Evolutionary conservation across 2,888 invertebrate species (phyloP), one percentile per base, ranked within the genome.

Genomic region (Rosalia funebris): DNA sequence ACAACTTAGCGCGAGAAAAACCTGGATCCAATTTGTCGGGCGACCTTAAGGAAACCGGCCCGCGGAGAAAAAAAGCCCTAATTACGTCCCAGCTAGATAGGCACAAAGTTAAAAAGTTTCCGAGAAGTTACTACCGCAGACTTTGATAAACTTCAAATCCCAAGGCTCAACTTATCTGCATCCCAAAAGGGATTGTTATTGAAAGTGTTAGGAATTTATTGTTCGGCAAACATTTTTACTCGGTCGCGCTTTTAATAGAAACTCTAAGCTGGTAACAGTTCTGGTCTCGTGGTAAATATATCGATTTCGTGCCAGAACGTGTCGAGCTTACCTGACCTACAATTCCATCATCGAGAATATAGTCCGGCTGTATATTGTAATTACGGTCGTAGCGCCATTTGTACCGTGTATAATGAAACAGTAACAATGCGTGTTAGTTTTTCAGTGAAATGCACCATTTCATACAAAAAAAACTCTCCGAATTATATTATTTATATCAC

Each of bases 261-360:
- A 32, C n/a, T 12, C 10, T 12, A 12, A 36, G 36, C 47, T 36
- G 9, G 34, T 34, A 34, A 47, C 47, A 34, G 25, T 47, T 16
- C 17, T 44, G 19, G 20, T 46, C 32, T 12, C 11, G 47, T 36
- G 47, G 36, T 34, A 36, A 48, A 36, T 48, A 34, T 48, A 48
- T 48, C 15, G 47, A 48, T 48, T 36, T 19, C 25, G 17, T 19
- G 4, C 19, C 2, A 2, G 5, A 11, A 19, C 19, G 19, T 19
- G 47, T 48, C 32, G 16, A 47, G 34, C n/a, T 36, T 20, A 44
- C 44, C 44, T 48, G 47, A 48, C 47, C 47, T 48, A 48, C 47
- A 34, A 48, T 48, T 34, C 47, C 12, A 7, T 48, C 36, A 36
- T 34, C 34, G n/a, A n/a, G 36, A 47, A 47, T 47, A 34, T 15